A percentile compares a stretch with the other conserved stretches of the same genome.
These are phyloP conservation scores for Brotula barbata DNA, from an alignment of 2,797 vertebrate species.

Conservation along the genomic window DNA sequence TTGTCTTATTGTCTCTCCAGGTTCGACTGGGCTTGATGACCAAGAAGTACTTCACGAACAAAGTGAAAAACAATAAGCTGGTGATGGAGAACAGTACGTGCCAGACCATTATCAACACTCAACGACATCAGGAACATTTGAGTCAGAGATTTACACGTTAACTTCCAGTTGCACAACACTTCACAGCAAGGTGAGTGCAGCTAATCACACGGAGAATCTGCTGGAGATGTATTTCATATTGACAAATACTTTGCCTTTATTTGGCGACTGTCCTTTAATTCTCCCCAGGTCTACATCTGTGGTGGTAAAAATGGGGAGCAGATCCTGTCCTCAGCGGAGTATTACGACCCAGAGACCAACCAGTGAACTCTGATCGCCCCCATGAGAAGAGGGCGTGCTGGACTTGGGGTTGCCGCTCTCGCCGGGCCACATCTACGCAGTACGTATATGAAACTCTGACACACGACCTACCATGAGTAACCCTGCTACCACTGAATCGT, in stretches of 20 bases:
- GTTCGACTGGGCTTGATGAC: constrained; percentile 27
- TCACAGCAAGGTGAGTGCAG: constrained; percentile 68
- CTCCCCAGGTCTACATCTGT: constrained; percentile 67
- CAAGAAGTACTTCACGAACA: background rate
- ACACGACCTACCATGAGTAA: no score
- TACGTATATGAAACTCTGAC: constrained; percentile 31
- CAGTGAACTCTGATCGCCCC: constrained; percentile 82
- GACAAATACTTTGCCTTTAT: no score
- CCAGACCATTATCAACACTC: background rate
- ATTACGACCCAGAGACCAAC: constrained; percentile 79
- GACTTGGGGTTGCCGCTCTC: constrained; percentile 56
- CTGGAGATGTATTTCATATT: no score
- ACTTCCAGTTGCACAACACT: constrained; percentile 75
- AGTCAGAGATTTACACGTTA: no score
- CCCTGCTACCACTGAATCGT: no score
- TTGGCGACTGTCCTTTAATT: background rate
- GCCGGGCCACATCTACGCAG: constrained; percentile 44
- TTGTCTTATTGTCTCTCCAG: constrained; percentile 9
- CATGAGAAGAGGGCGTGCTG: constrained; percentile 77
- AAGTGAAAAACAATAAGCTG: constrained; percentile 3
- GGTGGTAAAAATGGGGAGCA: constrained; percentile 82
- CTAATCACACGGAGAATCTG: no score
- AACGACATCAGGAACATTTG: background rate
- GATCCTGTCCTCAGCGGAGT: constrained; percentile 80
- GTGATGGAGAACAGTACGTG: background rate